Evolutionary conservation across 1,140 invertebrate species (phyloP).

Genomic region (Leucophenga varia): DNA sequence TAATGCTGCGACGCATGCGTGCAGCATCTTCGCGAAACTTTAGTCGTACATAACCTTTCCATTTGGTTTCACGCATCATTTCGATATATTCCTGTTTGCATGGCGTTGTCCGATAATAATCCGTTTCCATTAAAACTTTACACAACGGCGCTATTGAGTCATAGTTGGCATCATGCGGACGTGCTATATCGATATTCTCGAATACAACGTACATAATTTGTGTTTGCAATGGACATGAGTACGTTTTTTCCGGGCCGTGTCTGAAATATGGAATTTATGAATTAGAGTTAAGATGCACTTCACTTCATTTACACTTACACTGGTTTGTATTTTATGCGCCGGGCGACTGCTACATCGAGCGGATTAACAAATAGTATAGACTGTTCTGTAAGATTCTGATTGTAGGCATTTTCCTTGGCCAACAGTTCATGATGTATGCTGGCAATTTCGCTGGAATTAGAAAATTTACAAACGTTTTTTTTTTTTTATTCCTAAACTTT

Average conservation of each 20-base stretch:
- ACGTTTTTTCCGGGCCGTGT: slow-evolving; percentile 50
- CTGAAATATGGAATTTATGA: too few relatives aligned
- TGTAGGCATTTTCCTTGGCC: slow-evolving; percentile 39
- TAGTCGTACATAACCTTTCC: slow-evolving; percentile 50
- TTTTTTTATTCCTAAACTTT: too few relatives aligned
- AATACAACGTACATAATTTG: slow-evolving; percentile 70
- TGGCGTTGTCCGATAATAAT: slow-evolving; percentile 37
- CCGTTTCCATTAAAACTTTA: slow-evolving; percentile 66
- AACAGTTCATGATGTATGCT: slow-evolving; percentile 27
- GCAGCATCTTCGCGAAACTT: slow-evolving; percentile 30
- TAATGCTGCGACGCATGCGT: slow-evolving; percentile 1
- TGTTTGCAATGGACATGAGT: slow-evolving; percentile 63
- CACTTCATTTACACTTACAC: slow-evolving; percentile 28
- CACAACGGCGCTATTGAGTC: slow-evolving; percentile 45
- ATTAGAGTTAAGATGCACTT: too few relatives aligned
- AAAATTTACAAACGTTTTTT: too few relatives aligned
- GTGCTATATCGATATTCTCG: slow-evolving; percentile 74
- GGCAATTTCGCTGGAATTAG: slow-evolving; percentile 27
- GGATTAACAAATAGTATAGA: slow-evolving; percentile 66
- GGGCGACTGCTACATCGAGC: slow-evolving; percentile 62
- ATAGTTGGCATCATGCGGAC: slow-evolving; percentile 61
- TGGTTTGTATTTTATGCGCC: slow-evolving; percentile 35
- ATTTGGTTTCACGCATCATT: slow-evolving; percentile 37
- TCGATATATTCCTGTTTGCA: slow-evolving; percentile 26
- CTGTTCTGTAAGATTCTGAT: slow-evolving; percentile 59